Percentiles rank a stretch among this genome's conserved stretches.
These are phyloP conservation scores for Crossaster papposus DNA, from an alignment of 53 echinoderm and acorn worm species.

Conservation along the genomic window DNA sequence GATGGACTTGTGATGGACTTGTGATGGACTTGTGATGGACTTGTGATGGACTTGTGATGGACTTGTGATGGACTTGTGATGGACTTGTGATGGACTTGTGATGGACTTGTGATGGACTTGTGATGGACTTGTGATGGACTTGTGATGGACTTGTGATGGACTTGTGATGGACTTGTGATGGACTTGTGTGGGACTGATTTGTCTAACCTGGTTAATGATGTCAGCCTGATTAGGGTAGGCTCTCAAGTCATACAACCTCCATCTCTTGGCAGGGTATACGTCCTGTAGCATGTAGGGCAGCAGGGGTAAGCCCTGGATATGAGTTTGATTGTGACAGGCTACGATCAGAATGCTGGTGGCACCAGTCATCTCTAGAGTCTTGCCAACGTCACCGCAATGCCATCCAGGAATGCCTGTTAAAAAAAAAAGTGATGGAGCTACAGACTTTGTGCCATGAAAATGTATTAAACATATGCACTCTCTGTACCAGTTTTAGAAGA, in stretches of 20 bases:
- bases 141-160: no score
- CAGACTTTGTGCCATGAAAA: background rate
- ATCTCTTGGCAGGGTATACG: conserved; percentile 56
- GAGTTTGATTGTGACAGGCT: conserved; percentile 41
- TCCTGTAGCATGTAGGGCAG: conserved; percentile 30
- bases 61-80: no score
- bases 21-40: no score
- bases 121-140: no score
- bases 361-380: conserved; percentile 63
- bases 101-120: no score
- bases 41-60: no score
- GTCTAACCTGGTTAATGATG: conserved; percentile 50
- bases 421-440: background rate
- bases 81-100: no score
- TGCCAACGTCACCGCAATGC: conserved; percentile 59
- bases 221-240: conserved; percentile 37
- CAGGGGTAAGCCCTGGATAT: conserved; percentile 32
- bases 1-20: no score
- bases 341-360: conserved; percentile 62
- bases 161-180: no score
- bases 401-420: conserved; percentile 43
- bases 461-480: no score
- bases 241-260: conserved; percentile 52
- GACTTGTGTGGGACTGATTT: no score
- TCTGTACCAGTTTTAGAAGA: no score